phyloP scores from a whole-genome alignment of 2,888 invertebrate genomes.

The Limnephilus marmoratus region DNA sequence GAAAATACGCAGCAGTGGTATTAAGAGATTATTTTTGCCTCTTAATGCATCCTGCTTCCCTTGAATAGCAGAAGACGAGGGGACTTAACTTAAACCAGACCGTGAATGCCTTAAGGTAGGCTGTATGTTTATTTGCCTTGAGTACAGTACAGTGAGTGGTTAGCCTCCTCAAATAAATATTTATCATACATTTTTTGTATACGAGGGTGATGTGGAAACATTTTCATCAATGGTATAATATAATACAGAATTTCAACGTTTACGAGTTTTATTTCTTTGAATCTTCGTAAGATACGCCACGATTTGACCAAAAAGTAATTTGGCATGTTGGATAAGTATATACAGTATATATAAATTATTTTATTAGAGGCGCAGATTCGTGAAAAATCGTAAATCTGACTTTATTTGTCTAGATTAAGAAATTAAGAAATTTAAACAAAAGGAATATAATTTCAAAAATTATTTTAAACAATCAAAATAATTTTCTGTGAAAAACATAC shows the following conservation, averaged over 20 bases:
- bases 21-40: slow-evolving; percentile 64
- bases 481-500: no score
- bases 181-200: background rate
- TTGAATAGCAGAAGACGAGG: slow-evolving; percentile 18
- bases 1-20: slow-evolving; percentile 51
- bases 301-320: background rate
- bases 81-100: slow-evolving; percentile 26
- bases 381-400: no score
- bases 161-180: slow-evolving; percentile 4
- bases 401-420: no score
- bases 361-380: no score
- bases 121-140: slow-evolving; percentile 9
- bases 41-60: slow-evolving; percentile 53
- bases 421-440: no score
- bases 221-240: background rate
- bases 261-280: background rate
- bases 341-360: no score
- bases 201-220: background rate
- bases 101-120: slow-evolving; percentile 28
- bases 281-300: background rate
- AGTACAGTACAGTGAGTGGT: background rate
- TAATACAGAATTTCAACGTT: background rate
- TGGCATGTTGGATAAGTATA: background rate
- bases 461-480: no score
- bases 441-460: no score